Evolutionary conservation across 1,140 invertebrate species (phyloP), one percentile per base, ranked within the genome.

Genomic region (Brachionus calyciflorus): DNA sequence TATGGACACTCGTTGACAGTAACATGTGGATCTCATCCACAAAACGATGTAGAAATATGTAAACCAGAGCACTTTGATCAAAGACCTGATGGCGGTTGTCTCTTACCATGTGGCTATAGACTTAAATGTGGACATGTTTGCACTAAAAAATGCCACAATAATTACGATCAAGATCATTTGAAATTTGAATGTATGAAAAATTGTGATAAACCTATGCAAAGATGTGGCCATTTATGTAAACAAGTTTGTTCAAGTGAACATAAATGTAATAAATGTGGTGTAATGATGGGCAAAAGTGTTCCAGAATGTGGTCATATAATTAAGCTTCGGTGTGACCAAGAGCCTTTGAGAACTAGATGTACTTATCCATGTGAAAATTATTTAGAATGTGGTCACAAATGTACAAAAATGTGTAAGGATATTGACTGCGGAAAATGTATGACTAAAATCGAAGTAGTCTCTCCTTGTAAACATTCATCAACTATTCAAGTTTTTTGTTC

Each of bases 51-150:
- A 17, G 68, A 79, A 51, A 78, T 78, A 4, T 78, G 77, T 28
- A 69, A 70, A 9, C 79, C 80, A 0, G 65, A 79, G 1, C 85
- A 87, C 69, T 84, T 87, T 77, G 21, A 78, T 6, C 79, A 81
- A 79, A 81, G 80, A 24, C 84, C 85, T n/a, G 82, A 86, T 79
- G 86, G 85, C 28, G 85, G 86, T 1, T 86, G 85, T 77, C 77
- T 77, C 53, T 24, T 73, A 17, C 57, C 76, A 7, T 87, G 86
- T 78, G 77, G 81, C 48, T 68, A 77, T 65, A 63, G 79, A 63
- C 76, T 84, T 1, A 6, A 28, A 46, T 86, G 84, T 79, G 84
- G 85, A 10, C 84, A 85, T 77, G 69, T 60, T 0, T 86, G 85
- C 78, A 41, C 69, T 6, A 77, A 57, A 17, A 76, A 77, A n/a